Percentiles rank a stretch among this genome's conserved stretches.
Conservation (phyloP, 2,888 invertebrate genomes). For the Timema podura region DNA sequence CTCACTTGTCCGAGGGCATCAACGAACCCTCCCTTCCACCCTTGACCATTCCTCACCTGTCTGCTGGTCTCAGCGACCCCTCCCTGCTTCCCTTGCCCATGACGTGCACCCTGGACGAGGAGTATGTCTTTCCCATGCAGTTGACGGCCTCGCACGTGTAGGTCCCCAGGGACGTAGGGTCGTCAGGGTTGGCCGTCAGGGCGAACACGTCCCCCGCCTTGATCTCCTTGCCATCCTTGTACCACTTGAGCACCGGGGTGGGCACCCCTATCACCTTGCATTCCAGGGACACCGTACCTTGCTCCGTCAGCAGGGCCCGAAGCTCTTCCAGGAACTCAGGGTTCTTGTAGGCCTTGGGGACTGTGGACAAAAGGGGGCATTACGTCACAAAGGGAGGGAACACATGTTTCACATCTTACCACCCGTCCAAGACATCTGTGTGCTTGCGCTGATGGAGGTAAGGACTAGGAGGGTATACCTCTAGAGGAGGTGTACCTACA, state of each 20-base stretch:
- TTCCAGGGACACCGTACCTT: conserved; percentile 84
- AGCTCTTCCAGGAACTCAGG: conserved; percentile 85
- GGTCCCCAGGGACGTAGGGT: conserved; percentile 80
- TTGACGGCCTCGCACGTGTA: conserved; percentile 86
- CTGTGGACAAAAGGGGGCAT: conserved; percentile 40
- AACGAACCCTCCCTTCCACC: conserved; percentile 66
- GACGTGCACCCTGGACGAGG: conserved; percentile 79
- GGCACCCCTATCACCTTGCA: conserved; percentile 92
- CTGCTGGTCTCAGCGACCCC: conserved; percentile 62
- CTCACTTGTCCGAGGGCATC: conserved; percentile 63
- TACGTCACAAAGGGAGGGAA: too few species aligned
- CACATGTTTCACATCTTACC: too few species aligned
- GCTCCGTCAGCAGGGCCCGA: conserved; percentile 75
- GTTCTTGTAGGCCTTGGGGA: conserved; percentile 83
- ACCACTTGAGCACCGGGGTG: conserved; percentile 65
- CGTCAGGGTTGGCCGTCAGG: conserved; percentile 75
- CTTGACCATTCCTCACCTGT: conserved; percentile 63
- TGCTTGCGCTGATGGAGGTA: too few species aligned
- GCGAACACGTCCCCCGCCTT: conserved; percentile 88
- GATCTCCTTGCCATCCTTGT: conserved; percentile 81
- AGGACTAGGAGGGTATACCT: too few species aligned
- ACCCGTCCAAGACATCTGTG: too few species aligned
- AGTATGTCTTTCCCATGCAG: conserved; percentile 81
- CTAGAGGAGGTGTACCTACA: too few species aligned
- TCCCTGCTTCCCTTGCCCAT: conserved; percentile 68